phyloP scores from a whole-genome alignment of 2,797 vertebrate species.

The Arnoldichthys spilopterus region DNA sequence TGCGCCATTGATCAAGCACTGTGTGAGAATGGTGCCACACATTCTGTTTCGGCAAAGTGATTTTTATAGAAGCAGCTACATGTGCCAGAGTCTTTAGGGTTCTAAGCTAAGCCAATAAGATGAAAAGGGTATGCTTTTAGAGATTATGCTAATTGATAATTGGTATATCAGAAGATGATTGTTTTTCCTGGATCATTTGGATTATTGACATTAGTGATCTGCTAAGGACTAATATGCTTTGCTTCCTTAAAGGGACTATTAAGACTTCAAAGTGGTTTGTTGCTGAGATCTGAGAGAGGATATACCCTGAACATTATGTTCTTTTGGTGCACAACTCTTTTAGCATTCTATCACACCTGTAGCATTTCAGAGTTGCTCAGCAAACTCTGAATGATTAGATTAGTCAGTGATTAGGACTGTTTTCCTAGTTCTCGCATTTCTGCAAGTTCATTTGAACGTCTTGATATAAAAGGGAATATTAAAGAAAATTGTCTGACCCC shows the following conservation, averaged over 20 bases:
- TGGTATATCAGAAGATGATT: slow-evolving; percentile 70
- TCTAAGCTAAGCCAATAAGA: slow-evolving; percentile 65
- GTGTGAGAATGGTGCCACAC: slow-evolving; percentile 17
- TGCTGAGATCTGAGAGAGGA: not conserved
- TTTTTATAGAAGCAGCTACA: slow-evolving; percentile 61
- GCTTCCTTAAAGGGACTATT: not conserved
- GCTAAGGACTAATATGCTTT: slow-evolving; percentile 9
- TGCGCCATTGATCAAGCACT: slow-evolving; percentile 47
- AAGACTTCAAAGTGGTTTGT: slow-evolving; percentile 18
- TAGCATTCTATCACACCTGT: not conserved
- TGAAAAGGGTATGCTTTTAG: slow-evolving; percentile 68
- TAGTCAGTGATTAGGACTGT: too few relatives aligned
- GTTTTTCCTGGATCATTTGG: slow-evolving; percentile 70
- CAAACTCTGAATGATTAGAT: not conserved
- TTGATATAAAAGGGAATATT: too few relatives aligned
- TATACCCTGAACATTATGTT: not conserved
- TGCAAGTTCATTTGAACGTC: too few relatives aligned
- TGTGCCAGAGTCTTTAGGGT: slow-evolving; percentile 66
- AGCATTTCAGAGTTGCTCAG: not conserved
- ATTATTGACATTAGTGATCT: slow-evolving; percentile 70
- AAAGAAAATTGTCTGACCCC: too few relatives aligned
- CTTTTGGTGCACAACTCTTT: not conserved
- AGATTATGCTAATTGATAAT: slow-evolving; percentile 77
- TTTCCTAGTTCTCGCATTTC: too few relatives aligned
- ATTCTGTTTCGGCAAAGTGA: slow-evolving; percentile 50